phyloP scores from a whole-genome alignment of 1,140 invertebrate species.

The Alviniconcha marisindica region DNA sequence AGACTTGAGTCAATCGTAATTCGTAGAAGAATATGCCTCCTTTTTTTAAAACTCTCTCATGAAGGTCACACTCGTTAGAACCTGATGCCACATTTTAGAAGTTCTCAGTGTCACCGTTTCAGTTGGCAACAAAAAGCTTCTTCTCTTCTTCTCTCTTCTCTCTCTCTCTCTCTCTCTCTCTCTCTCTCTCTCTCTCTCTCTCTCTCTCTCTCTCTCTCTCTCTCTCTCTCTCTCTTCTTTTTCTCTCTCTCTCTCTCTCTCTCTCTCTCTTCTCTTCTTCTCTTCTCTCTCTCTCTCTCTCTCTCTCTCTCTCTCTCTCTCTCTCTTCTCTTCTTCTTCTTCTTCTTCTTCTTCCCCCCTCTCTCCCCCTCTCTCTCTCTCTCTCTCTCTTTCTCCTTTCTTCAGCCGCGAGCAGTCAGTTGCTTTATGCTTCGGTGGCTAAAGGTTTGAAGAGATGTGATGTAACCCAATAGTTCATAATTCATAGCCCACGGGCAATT shows the following conservation, averaged over 20 bases:
- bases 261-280: no score
- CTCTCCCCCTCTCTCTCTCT: neutral
- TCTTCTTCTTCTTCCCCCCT: neutral
- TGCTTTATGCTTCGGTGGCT: no score
- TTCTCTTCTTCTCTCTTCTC: neutral
- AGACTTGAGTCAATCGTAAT: no score
- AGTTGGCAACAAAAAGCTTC: no score
- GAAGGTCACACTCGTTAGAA: no score
- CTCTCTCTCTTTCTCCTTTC: neutral
- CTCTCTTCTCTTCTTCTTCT: neutral
- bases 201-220: neutral
- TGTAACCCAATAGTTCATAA: neutral
- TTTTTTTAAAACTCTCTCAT: no score
- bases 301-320: neutral
- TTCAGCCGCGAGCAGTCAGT: no score
- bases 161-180: no score
- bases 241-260: neutral
- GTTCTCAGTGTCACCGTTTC: no score
- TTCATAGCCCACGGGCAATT: neutral
- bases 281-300: neutral
- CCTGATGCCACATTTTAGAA: no score
- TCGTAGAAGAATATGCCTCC: no score
- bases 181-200: neutral
- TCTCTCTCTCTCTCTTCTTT: neutral
- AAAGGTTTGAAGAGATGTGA: neutral